Conservation (phyloP, 1,140 invertebrate species). For the Monochamus saltuarius region DNA sequence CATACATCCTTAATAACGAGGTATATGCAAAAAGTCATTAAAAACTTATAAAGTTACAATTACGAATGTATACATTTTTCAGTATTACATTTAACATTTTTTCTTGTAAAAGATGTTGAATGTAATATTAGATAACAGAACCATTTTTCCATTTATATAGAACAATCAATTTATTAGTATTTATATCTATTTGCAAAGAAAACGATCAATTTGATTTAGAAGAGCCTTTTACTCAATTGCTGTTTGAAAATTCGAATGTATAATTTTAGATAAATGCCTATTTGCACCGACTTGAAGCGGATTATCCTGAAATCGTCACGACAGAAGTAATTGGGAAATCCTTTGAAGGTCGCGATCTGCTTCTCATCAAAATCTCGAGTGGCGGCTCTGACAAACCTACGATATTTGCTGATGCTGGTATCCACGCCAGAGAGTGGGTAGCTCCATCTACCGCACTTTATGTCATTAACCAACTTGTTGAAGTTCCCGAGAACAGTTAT, state of each 20-base stretch:
- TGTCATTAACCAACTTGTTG: slow-evolving; percentile 61
- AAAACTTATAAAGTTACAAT: no score
- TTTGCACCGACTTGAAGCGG: slow-evolving; percentile 48
- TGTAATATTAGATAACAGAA: no score
- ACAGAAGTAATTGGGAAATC: slow-evolving; percentile 58
- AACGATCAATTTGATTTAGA: no score
- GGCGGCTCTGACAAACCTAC: slow-evolving; percentile 54
- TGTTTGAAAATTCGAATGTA: not conserved
- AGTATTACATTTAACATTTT: no score
- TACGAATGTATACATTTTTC: no score
- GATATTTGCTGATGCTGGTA: slow-evolving; percentile 67
- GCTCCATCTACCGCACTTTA: slow-evolving; percentile 65
- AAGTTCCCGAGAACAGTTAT: slow-evolving; percentile 49
- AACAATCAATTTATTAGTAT: no score
- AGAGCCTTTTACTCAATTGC: no score
- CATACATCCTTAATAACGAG: no score
- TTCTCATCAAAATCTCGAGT: slow-evolving; percentile 25
- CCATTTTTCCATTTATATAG: no score
- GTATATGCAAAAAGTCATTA: no score
- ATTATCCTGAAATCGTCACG: slow-evolving; percentile 52
- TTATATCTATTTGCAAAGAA: no score
- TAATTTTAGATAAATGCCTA: slow-evolving; percentile 53
- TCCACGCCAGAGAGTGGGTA: slow-evolving; percentile 72
- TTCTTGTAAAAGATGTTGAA: no score
- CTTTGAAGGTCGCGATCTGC: slow-evolving; percentile 57